phyloP scores from a whole-genome alignment of 2,888 invertebrate species.

The Sesia apiformis region DNA sequence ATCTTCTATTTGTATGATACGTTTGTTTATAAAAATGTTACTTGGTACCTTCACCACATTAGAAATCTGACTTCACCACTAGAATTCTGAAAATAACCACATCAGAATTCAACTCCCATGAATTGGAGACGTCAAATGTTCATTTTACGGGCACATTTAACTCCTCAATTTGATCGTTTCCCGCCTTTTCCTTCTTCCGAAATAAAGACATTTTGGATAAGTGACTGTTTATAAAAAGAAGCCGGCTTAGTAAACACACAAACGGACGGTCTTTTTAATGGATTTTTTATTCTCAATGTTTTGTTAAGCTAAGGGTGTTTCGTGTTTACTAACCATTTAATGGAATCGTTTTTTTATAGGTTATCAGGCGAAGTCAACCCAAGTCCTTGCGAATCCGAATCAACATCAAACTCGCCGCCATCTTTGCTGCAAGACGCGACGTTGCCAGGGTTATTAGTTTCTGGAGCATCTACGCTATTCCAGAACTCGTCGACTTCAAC shows the following conservation, averaged over 20 bases:
- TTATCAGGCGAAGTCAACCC: constrained; percentile 63
- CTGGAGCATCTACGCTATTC: constrained; percentile 56
- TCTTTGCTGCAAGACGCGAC: constrained; percentile 59
- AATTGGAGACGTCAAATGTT: too few species aligned
- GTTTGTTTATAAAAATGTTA: too few species aligned
- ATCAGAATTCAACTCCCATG: too few species aligned
- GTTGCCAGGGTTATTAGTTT: constrained; percentile 59
- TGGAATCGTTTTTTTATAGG: constrained; percentile 31
- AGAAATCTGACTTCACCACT: too few species aligned
- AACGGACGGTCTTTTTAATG: constrained; percentile 21
- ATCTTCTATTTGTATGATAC: background rate
- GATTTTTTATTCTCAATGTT: constrained; percentile 26
- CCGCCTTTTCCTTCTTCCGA: constrained; percentile 18
- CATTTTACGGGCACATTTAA: constrained; percentile 5
- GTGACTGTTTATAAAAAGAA: constrained; percentile 31
- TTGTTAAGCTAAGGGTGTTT: constrained; percentile 23
- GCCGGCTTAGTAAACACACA: constrained; percentile 26
- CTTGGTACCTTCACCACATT: too few species aligned
- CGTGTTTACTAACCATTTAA: background rate
- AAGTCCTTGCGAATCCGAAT: constrained; percentile 77
- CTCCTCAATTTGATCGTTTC: constrained; percentile 16
- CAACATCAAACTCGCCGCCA: constrained; percentile 76
- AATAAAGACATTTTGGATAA: constrained; percentile 40
- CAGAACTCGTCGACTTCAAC: constrained; percentile 50
- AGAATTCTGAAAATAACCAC: too few species aligned